Conservation (phyloP, 2,113 vertebrate genomes). For the Catharus bicknelli region DNA sequence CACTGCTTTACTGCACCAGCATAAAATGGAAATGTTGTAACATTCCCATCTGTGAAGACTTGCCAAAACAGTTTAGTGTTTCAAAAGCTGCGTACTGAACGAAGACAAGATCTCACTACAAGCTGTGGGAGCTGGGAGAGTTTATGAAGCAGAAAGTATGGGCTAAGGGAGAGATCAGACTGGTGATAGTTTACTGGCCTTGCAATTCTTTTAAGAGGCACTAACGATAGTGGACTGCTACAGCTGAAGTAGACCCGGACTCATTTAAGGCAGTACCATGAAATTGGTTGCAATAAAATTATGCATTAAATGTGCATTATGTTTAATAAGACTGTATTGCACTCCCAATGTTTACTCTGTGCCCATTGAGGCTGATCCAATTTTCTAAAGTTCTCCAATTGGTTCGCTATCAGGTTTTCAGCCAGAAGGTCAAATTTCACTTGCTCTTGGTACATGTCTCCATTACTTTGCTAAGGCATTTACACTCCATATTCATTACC, state of each 20-base stretch:
- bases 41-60: slow-evolving; percentile 68
- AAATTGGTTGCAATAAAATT: slow-evolving; percentile 87
- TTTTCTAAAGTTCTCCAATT: slow-evolving; percentile 84
- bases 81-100: slow-evolving; percentile 67
- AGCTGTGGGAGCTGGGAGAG: slow-evolving; percentile 70
- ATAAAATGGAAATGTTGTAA: slow-evolving; percentile 73
- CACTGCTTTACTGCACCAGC: slow-evolving; percentile 58
- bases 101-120: slow-evolving; percentile 76
- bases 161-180: slow-evolving; percentile 73
- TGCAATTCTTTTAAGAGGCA: slow-evolving; percentile 76
- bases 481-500: slow-evolving; percentile 79
- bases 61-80: slow-evolving; percentile 76
- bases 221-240: slow-evolving; percentile 77
- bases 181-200: slow-evolving; percentile 75
- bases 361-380: slow-evolving; percentile 81
- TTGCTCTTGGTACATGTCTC: slow-evolving; percentile 79
- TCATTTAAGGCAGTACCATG: slow-evolving; percentile 82
- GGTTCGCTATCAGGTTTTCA: slow-evolving; percentile 76
- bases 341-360: slow-evolving; percentile 83
- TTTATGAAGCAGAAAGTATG: slow-evolving; percentile 82
- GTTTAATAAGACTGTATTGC: slow-evolving; percentile 83
- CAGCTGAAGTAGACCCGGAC: slow-evolving; percentile 71
- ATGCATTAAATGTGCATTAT: slow-evolving; percentile 86
- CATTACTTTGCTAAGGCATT: slow-evolving; percentile 79
- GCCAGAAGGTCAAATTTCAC: slow-evolving; percentile 84